phyloP scores from a whole-genome alignment of 2,888 invertebrate genomes.

The Nephrotoma guestfalica region DNA sequence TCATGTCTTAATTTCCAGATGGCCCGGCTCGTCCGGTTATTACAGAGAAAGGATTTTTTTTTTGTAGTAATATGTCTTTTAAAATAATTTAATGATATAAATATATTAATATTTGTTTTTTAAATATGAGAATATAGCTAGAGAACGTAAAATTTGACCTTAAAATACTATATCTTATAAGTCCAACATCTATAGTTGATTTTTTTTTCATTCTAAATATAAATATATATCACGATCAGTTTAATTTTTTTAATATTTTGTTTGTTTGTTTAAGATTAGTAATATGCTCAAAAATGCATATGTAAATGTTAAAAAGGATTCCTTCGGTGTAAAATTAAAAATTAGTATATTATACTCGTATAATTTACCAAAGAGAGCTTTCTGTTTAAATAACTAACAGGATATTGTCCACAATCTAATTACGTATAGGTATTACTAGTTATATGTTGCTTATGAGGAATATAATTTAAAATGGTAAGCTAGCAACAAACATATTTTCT shows the following conservation, averaged over 20 bases:
- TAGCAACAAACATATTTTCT: slow-evolving; percentile 90
- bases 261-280: background rate
- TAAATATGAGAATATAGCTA: background rate
- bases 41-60: background rate
- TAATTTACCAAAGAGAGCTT: background rate
- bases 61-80: background rate
- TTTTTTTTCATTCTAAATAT: background rate
- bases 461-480: slow-evolving; percentile 68
- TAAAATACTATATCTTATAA: background rate
- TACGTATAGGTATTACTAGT: background rate
- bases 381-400: background rate
- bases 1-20: background rate
- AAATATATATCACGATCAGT: background rate
- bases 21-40: background rate
- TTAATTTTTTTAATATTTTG: background rate
- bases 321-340: background rate
- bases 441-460: background rate
- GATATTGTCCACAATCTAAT: background rate
- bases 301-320: background rate
- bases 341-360: background rate
- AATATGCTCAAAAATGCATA: background rate
- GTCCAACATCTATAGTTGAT: background rate
- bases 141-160: background rate
- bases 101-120: background rate
- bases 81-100: background rate